phyloP scores from a whole-genome alignment of 2,113 vertebrate genomes.

The Oreotragus oreotragus region DNA sequence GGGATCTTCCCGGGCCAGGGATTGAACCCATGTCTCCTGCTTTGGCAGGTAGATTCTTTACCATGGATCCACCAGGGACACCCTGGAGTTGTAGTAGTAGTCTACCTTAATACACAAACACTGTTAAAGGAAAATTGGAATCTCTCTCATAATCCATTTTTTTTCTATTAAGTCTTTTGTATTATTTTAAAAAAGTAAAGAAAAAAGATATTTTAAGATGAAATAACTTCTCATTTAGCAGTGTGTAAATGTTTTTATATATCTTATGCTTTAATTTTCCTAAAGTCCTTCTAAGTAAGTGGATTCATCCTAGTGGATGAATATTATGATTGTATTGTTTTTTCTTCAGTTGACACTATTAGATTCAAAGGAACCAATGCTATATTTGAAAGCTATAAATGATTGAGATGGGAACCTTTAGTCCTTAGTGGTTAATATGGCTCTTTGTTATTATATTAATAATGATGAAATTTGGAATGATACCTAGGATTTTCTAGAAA shows the following conservation, averaged over 20 bases:
- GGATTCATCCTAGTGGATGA: background rate
- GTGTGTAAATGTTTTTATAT: background rate
- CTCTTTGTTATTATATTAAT: constrained; percentile 19
- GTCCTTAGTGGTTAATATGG: background rate
- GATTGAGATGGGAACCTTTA: background rate
- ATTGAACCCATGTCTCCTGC: background rate
- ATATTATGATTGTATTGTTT: background rate
- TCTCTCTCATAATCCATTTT: background rate
- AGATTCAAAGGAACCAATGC: constrained; percentile 5
- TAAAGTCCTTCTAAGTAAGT: background rate
- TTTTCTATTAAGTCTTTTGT: background rate
- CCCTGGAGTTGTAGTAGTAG: background rate
- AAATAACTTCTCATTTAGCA: background rate
- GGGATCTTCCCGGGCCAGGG: background rate
- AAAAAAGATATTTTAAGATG: background rate
- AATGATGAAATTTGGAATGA: constrained; percentile 39
- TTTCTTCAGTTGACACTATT: constrained; percentile 26
- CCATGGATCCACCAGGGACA: background rate
- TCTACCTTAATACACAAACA: background rate
- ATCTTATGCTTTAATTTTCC: background rate
- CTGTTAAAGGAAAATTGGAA: background rate
- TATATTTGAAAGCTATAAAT: background rate
- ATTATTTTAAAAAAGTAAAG: background rate
- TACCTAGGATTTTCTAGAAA: constrained; percentile 56
- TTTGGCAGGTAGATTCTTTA: background rate